These are phyloP conservation scores for Sebastes glaucus DNA, from an alignment of 2,797 vertebrate genomes.

Conservation along the genomic window DNA sequence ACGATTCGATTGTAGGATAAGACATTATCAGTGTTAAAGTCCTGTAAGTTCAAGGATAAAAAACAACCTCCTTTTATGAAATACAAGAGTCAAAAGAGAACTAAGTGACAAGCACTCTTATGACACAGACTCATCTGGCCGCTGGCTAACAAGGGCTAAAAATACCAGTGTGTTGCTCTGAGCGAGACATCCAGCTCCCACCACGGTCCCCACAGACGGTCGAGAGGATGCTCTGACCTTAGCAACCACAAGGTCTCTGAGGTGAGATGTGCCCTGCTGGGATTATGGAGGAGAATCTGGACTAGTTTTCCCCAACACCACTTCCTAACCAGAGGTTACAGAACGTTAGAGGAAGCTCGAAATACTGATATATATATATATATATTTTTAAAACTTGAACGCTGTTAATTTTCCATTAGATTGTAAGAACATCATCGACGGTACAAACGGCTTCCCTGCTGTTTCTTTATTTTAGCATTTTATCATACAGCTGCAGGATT, in stretches of 20 bases:
- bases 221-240: constrained; percentile 47
- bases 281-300: constrained; percentile 5
- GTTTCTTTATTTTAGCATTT: neutral
- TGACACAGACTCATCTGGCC: constrained; percentile 65
- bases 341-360: neutral
- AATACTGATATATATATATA: neutral
- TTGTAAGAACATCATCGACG: neutral
- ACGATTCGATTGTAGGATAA: neutral
- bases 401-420: neutral
- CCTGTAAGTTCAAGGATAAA: neutral
- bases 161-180: constrained; percentile 59
- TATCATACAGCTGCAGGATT: neutral
- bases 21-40: neutral
- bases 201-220: constrained; percentile 32
- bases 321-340: neutral
- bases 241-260: constrained; percentile 31
- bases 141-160: constrained; percentile 61
- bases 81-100: constrained; percentile 20
- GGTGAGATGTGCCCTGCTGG: constrained; percentile 29
- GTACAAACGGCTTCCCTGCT: neutral
- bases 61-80: neutral
- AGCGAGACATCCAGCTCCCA: constrained; percentile 54
- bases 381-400: neutral
- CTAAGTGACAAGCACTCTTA: constrained; percentile 53
- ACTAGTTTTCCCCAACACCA: neutral